These are phyloP conservation scores for Microplitis deprimator DNA, from an alignment of 2,888 invertebrate species.

Conservation along the genomic window DNA sequence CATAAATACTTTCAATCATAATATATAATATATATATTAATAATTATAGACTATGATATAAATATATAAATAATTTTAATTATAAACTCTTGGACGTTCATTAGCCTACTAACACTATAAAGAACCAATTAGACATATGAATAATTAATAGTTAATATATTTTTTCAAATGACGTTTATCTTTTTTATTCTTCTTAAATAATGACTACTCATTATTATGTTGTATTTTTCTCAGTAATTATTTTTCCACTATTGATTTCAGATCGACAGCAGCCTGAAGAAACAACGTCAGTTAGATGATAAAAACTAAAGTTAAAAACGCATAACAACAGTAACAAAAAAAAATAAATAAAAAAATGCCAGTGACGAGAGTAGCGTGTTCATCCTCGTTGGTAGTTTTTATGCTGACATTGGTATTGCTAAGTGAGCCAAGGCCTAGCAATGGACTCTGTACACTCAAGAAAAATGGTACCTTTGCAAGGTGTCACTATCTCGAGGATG, in stretches of 20 bases:
- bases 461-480: conserved; percentile 55
- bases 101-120: conserved; percentile 7
- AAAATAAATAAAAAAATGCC: conserved; percentile 13
- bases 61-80: background rate
- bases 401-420: conserved; percentile 53
- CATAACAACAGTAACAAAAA: background rate
- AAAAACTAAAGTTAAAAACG: background rate
- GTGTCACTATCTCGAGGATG: conserved; percentile 62
- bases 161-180: background rate
- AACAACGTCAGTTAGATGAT: background rate
- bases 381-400: conserved; percentile 48
- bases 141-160: conserved; percentile 11
- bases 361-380: conserved; percentile 7
- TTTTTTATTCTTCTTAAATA: background rate
- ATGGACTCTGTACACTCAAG: conserved; percentile 55
- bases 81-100: conserved; percentile 12
- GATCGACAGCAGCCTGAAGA: background rate
- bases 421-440: conserved; percentile 47
- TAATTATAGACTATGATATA: background rate
- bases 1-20: background rate
- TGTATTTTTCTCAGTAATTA: background rate
- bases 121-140: background rate
- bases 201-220: too few relatives aligned
- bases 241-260: background rate
- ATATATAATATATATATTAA: background rate